Percentiles rank a stretch among this genome's conserved stretches.
These are phyloP conservation scores for Astreopora myriophthalma DNA, from an alignment of 64 coral and sea anemone genomes.

Conservation along the genomic window DNA sequence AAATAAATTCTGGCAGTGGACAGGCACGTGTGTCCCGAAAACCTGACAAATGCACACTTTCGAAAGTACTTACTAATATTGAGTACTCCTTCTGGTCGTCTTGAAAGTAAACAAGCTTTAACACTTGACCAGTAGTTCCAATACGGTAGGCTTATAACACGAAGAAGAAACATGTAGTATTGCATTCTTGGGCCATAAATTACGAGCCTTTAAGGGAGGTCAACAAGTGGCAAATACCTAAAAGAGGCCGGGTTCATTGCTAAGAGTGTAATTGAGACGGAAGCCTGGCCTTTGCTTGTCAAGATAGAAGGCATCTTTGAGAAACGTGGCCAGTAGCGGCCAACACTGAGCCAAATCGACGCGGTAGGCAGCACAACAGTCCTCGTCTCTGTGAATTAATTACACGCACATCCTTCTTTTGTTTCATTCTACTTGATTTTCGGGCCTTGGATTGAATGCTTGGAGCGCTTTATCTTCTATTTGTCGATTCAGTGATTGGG, in stretches of 20 bases:
- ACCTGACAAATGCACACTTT: not conserved
- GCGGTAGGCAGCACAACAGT: not conserved
- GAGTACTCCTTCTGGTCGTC: not conserved
- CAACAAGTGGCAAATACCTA: constrained; percentile 30
- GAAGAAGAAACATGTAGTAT: not conserved
- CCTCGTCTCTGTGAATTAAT: not conserved
- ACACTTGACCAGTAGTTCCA: not conserved
- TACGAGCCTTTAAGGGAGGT: constrained; percentile 19
- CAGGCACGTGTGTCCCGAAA: not conserved
- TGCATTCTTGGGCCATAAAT: not conserved
- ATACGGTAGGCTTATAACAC: not conserved
- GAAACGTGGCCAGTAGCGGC: not conserved
- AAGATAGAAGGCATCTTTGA: not conserved
- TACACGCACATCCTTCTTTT: no score
- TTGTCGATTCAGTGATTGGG: not conserved
- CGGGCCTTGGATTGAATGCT: not conserved
- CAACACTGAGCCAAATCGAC: not conserved
- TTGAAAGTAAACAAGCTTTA: not conserved
- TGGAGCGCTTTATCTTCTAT: not conserved
- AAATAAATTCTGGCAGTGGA: not conserved
- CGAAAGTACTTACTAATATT: not conserved
- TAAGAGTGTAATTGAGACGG: constrained; percentile 7
- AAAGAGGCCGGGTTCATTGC: constrained; percentile 13
- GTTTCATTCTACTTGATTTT: not conserved
- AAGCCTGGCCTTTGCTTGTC: not conserved